Percentiles rank a stretch among this genome's conserved stretches.
Evolutionary conservation across 2,888 invertebrate species (phyloP).

Genomic region (Agonum fuliginosum): DNA sequence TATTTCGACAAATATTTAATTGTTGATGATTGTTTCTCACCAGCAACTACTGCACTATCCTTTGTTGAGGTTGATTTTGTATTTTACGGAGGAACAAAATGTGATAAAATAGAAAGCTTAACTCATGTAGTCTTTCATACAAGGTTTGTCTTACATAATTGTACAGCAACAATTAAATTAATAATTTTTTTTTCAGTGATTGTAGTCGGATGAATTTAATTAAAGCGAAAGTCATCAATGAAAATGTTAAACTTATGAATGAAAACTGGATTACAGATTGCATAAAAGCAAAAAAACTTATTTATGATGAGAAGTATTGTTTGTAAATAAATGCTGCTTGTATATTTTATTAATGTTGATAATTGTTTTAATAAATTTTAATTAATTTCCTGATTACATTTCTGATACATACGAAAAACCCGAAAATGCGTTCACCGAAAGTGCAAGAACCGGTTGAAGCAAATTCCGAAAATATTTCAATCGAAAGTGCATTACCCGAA

Average conservation of each 20-base stretch:
- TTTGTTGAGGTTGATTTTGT: conserved; percentile 68
- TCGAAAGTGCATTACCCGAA: too few species aligned
- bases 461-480: too few species aligned
- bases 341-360: conserved; percentile 3
- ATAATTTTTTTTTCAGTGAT: conserved; percentile 41
- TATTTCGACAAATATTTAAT: conserved; percentile 67
- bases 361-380: conserved; percentile 30
- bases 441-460: too few species aligned
- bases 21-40: background rate
- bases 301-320: conserved; percentile 39
- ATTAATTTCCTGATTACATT: conserved; percentile 1
- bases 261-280: conserved; percentile 54
- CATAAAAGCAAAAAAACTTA: background rate
- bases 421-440: too few species aligned
- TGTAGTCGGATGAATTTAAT: conserved; percentile 14
- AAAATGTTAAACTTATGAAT: conserved; percentile 51
- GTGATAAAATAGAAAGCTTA: conserved; percentile 65
- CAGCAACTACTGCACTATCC: conserved; percentile 64
- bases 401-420: too few species aligned
- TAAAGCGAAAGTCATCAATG: conserved; percentile 15
- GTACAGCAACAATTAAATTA: conserved; percentile 8
- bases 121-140: conserved; percentile 53
- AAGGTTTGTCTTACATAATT: conserved; percentile 27
- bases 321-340: too few species aligned
- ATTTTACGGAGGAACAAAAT: conserved; percentile 70